These are phyloP conservation scores for Allophyes oxyacanthae DNA, from an alignment of 2,888 invertebrate species.

Conservation along the genomic window DNA sequence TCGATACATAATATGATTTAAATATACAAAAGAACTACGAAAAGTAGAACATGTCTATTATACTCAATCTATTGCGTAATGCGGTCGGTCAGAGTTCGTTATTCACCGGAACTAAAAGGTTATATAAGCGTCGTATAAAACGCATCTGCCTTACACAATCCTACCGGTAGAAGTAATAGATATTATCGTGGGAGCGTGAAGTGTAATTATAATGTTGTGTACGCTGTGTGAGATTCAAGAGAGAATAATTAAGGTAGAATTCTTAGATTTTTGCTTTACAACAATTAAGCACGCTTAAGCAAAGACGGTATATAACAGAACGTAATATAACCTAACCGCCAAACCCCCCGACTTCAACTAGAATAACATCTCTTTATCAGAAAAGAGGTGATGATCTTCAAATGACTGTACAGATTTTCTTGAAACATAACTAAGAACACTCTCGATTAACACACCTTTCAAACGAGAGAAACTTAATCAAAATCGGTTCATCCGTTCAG, in stretches of 20 bases:
- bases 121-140: constrained; percentile 36
- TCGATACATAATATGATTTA: constrained; percentile 12
- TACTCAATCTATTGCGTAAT: constrained; percentile 39
- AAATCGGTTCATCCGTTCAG: no score
- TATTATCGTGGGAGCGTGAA: constrained; percentile 32
- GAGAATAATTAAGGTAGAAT: background rate
- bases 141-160: constrained; percentile 33
- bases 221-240: constrained; percentile 8
- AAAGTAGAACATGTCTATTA: constrained; percentile 43
- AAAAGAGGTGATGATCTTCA: no score
- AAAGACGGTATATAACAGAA: background rate
- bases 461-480: no score
- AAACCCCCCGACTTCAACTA: no score
- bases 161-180: constrained; percentile 30
- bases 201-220: constrained; percentile 21
- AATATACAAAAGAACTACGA: constrained; percentile 6
- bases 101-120: constrained; percentile 35
- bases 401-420: no score
- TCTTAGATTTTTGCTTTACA: background rate
- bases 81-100: constrained; percentile 36
- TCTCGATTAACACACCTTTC: no score
- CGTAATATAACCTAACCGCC: no score
- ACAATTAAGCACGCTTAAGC: constrained; percentile 1
- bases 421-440: no score
- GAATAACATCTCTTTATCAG: no score